Base-by-base conservation (phyloP, 92 coral and sea anemone genomes). In the Porites lobata region DNA sequence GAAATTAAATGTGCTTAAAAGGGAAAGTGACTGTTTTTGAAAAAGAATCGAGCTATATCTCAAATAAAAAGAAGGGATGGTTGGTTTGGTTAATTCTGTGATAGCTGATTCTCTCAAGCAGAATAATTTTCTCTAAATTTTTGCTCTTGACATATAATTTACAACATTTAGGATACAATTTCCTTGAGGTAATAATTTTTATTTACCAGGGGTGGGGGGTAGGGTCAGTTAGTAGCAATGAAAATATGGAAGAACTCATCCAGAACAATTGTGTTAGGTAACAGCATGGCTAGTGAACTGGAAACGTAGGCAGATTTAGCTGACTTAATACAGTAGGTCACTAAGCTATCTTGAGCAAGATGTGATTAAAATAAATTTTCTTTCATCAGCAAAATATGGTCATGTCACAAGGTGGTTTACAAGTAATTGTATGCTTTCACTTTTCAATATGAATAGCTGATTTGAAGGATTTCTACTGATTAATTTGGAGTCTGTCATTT, bases 241-340 rank as follows among this genome's bases (percentile, higher is more conserved):
- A 24, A 14, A 6, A 4, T 57, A 1, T 71, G 78, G 38, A 58
- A 18, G 69, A 74, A 71, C 17, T 82, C 77, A 82, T 50, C 78
- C 86, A 14, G 24, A 82, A 82, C 69, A 70, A 69, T 69, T 69
- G 59, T 56, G 18, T 82, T 50, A n/a, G 18, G 77, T 70, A 82
- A 59, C 76, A 81, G 38, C 86, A 56, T 70, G 69, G 29, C 21
- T 63, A 70, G 10, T 82, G 86, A 70, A 69, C 86, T 82, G 86
- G 69, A 69, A 82, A 69, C 26, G 5, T 5, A n/a, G 11, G 64
- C 17, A 13, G 54, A 20, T 56, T 81, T 69, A 69, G 77, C 69
- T 70, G 78, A 38, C 77, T 72, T 29, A 82, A 57, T 38, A 38
- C 7, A 38, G 47, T 22, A 70, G 68, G 86, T 70, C 86, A 82